phyloP scores from a whole-genome alignment of 2,888 invertebrate species.

The Balanococcus diminutus region DNA sequence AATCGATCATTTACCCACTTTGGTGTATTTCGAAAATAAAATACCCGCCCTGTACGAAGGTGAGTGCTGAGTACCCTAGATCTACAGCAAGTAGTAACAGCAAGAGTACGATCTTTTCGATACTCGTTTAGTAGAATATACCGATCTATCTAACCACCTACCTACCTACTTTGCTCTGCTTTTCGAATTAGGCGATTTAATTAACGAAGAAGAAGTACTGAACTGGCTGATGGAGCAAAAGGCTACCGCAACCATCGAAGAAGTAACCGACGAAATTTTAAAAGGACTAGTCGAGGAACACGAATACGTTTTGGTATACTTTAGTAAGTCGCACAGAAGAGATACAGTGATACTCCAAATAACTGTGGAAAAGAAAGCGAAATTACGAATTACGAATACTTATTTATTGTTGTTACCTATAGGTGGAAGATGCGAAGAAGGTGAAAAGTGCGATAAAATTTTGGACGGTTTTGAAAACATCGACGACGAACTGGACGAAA shows the following conservation, averaged over 20 bases:
- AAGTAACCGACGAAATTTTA: slow-evolving; percentile 90
- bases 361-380: too few species aligned
- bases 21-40: slow-evolving; percentile 89
- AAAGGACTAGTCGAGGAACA: slow-evolving; percentile 84
- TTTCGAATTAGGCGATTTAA: slow-evolving; percentile 69
- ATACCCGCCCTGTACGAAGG: slow-evolving; percentile 89
- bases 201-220: slow-evolving; percentile 90
- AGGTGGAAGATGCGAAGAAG: slow-evolving; percentile 85
- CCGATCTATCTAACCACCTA: neutral
- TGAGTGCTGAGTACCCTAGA: too few species aligned
- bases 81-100: too few species aligned
- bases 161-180: neutral
- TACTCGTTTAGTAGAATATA: too few species aligned
- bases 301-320: slow-evolving; percentile 92
- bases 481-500: slow-evolving; percentile 90
- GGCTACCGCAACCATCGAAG: slow-evolving; percentile 88
- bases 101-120: too few species aligned
- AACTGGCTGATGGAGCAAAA: slow-evolving; percentile 88
- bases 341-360: too few species aligned
- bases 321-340: too few species aligned
- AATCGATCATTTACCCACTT: slow-evolving; percentile 82
- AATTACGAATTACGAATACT: slow-evolving; percentile 17
- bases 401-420: neutral
- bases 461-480: slow-evolving; percentile 87
- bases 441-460: slow-evolving; percentile 84